Conservation (phyloP, 2,888 invertebrate genomes). For the Agonum fuliginosum region DNA sequence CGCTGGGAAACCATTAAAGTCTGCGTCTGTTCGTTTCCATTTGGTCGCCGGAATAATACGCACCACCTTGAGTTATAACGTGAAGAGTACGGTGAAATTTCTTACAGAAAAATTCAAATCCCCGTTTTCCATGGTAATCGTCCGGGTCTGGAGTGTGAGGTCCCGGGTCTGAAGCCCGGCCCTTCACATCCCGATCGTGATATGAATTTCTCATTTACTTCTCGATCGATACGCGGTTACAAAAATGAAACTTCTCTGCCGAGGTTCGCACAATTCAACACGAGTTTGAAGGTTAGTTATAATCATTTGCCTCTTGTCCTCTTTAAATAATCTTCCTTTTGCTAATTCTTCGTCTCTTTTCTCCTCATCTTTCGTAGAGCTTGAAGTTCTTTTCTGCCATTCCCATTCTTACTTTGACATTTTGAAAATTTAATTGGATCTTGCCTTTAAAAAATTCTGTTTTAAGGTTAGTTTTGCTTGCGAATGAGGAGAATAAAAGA, state of each 20-base stretch:
- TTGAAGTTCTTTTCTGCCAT: too few species aligned
- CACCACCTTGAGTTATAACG: conserved; percentile 43
- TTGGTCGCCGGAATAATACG: conserved; percentile 8
- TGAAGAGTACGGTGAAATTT: conserved; percentile 45
- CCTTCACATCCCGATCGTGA: conserved; percentile 56
- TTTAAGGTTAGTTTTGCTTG: too few species aligned
- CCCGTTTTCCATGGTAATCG: conserved; percentile 53
- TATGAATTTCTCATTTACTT: conserved; percentile 58
- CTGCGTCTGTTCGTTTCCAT: conserved; percentile 11
- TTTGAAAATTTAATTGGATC: too few species aligned
- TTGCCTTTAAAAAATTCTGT: too few species aligned
- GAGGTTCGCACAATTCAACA: conserved; percentile 47
- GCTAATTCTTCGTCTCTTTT: neutral
- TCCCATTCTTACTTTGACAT: too few species aligned
- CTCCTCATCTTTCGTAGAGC: conserved; percentile 3
- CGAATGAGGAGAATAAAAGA: too few species aligned
- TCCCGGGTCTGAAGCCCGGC: neutral
- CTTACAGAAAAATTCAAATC: conserved; percentile 49
- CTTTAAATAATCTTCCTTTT: neutral
- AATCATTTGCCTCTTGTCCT: conserved; percentile 24
- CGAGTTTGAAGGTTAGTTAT: conserved; percentile 55
- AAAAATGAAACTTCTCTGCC: conserved; percentile 53
- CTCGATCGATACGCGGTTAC: conserved; percentile 56
- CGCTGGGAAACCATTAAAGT: conserved; percentile 1
- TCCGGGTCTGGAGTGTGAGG: conserved; percentile 37